Percentiles rank a stretch among this genome's conserved stretches.
These are phyloP conservation scores for Mormyrus lacerda DNA, from an alignment of 2,113 vertebrate genomes.

Conservation along the genomic window DNA sequence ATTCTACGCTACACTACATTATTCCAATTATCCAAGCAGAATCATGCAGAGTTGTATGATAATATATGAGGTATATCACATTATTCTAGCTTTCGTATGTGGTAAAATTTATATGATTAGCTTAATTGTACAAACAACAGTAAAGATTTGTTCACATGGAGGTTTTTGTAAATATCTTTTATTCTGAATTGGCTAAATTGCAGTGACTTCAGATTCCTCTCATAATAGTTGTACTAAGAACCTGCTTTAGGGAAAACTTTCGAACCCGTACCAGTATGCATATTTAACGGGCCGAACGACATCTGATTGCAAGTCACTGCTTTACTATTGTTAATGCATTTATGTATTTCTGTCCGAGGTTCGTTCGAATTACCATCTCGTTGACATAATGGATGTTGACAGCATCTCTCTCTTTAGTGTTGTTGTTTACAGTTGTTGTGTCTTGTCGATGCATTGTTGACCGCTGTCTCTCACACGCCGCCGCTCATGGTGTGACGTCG, in stretches of 20 bases:
- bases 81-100: not conserved
- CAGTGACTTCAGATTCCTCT: not conserved
- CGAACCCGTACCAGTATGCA: not conserved
- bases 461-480: not conserved
- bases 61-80: not conserved
- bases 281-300: not conserved
- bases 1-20: not conserved
- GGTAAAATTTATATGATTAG: not conserved
- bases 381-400: not conserved
- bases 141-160: not conserved
- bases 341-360: not conserved
- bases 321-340: not conserved
- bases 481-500: not conserved
- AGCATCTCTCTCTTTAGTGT: not conserved
- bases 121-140: not conserved
- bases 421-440: not conserved
- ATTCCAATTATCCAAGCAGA: not conserved
- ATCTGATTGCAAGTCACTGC: not conserved
- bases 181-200: no score
- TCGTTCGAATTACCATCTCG: not conserved
- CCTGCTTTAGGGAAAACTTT: not conserved
- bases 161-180: not conserved
- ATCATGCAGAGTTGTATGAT: not conserved
- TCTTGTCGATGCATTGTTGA: not conserved
- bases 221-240: not conserved